Evolutionary conservation across 2,888 invertebrate species (phyloP), one percentile per base, ranked within the genome.

Genomic region (Ochlodes sylvanus): DNA sequence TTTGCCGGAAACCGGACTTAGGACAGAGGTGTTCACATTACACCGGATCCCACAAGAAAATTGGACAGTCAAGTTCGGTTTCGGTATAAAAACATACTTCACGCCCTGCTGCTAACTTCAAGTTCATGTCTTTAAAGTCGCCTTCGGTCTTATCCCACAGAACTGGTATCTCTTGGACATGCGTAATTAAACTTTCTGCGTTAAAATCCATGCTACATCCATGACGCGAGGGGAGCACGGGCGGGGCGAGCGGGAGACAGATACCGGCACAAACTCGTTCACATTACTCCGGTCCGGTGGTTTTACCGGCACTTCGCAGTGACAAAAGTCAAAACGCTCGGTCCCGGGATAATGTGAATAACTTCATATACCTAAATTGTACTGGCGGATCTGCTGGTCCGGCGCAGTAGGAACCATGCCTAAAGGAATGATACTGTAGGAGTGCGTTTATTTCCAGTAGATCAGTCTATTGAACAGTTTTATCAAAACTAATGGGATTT

Each of bases 11-110:
- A n/a, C n/a, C n/a, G n/a, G n/a, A n/a, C n/a, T n/a, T n/a, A n/a
- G n/a, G n/a, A n/a, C n/a, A n/a, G n/a, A n/a, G n/a, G n/a, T n/a
- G n/a, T n/a, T n/a, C n/a, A n/a, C n/a, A n/a, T n/a, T n/a, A n/a
- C n/a, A n/a, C n/a, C n/a, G n/a, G n/a, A n/a, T n/a, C n/a, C n/a
- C n/a, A n/a, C n/a, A n/a, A n/a, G n/a, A n/a, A n/a, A n/a, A n/a
- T n/a, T n/a, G n/a, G n/a, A n/a, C n/a, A n/a, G n/a, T n/a, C n/a
- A 76, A 76, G 75, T 77, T 73, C 72, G 71, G 72, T 73, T 73
- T 76, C 70, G 76, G 73, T 72, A 75, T 72, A 73, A 73, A n/a
- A 74, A 74, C 75, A 77, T 75, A 77, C 72, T 77, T 75, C 74
- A 72, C 74, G 73, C 73, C 75, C 60, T 72, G 74, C 76, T 73